Evolutionary conservation across 2,888 invertebrate species (phyloP), one percentile per base, ranked within the genome.

Genomic region (Rugalucina vietnamica): DNA sequence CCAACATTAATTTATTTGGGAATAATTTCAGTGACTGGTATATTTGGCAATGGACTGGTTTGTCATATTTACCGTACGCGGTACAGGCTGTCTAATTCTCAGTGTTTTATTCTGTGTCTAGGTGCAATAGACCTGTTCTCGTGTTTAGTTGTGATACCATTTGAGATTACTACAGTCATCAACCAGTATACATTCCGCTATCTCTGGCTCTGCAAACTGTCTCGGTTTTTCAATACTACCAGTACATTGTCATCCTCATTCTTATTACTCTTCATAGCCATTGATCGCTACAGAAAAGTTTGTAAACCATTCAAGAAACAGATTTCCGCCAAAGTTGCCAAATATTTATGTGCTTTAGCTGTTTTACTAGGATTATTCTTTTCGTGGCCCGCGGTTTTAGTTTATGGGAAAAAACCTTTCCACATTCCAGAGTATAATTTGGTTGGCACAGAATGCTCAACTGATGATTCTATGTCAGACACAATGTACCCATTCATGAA

Each of bases 231-330:
- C 3, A 88, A 86, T 49, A 74, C 76, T 21, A 14, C 78, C 0
- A 80, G 82, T 21, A 86, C 84, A n/a, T 54, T 88, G 0, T 60
- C 84, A 8, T 77, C 84, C 21, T 79, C 76, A 10, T 76, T 70
- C 24, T 72, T 88, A 54, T 76, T 88, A 12, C 24, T 88, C 1
- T 39, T 78, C 12, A 88, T 88, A 49, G 86, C 86, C 4, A 54
- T 88, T 14, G 88, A 88, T 65, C 85, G 91, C 18, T 91, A 90
- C 69, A 81, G 85, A 27, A 90, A 89, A 65, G 88, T 91, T n/a
- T 91, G 91, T 72, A 81, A 75, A 32, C 90, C 91, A 0, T 76
- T 89, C 12, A 74, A 82, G 24, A 75, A 72, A 50, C 91, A 92
- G 70, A 89, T 92, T 54, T 73, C 84, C 0, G 74, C 86, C 2